Base-by-base conservation (phyloP, 2,888 invertebrate genomes). In the Aricia artaxerxes region DNA sequence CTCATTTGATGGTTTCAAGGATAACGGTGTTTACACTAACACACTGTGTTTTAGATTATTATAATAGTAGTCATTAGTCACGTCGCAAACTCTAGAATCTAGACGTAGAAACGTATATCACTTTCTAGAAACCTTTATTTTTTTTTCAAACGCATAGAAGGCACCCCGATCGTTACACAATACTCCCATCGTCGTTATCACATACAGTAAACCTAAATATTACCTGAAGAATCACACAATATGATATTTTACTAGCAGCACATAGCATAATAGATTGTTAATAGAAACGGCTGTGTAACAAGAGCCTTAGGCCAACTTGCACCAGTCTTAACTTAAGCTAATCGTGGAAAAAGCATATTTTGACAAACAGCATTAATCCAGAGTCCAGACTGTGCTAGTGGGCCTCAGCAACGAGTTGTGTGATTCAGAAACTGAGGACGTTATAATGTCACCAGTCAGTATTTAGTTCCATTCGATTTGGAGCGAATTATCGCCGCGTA, bases 171-270 rank as follows among this genome's bases (percentile, higher is more conserved):
- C 24, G 60, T 24, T 24, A 60, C 24, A 64, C 31, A 24, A 64
- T 11, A 31, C 9, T 31, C 24, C 64, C 11, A 64, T 2, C 11
- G 61, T 64, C 64, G 9, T 31, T 64, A 64, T 73, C 38, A 73
- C 73, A 73, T 40, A 44, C 24, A 9, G 73, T 73, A 40, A 16
- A 13, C 40, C 40, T 38, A 44, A 40, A 73, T n/a, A 44, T 24
- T 44, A 73, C 40, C 40, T 73, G 40, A 73, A 40, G 16, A 44
- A 73, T n/a, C 44, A 73, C 38, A 73, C 38, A 73, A 44, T 24
- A 64, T 64, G 31, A 64, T 31, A 11, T 64, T 64, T 31, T 64
- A 64, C 64, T 11, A 11, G 24, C 64, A 64, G 24, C 24, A 24
- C 9, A 9, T 31, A 11, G 31, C 64, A 64, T 64, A 9, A 2